Evolutionary conservation across 2,888 invertebrate species (phyloP).

Genomic region (Creontiades dilutus): DNA sequence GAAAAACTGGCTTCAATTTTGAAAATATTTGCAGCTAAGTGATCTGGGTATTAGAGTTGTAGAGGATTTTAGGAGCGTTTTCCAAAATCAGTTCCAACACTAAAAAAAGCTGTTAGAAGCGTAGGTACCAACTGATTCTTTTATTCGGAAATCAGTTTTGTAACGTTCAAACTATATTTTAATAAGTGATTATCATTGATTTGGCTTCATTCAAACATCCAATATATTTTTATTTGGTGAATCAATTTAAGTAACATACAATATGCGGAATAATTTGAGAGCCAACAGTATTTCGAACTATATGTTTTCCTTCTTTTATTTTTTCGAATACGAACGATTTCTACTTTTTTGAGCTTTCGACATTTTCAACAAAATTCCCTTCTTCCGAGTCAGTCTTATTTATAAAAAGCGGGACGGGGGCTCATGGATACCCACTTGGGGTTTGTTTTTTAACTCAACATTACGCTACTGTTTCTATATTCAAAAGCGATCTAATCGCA

Average conservation of each 20-base stretch:
- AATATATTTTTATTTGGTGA: background rate
- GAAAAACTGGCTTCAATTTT: too few relatives aligned
- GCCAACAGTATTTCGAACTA: background rate
- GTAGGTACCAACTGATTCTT: too few relatives aligned
- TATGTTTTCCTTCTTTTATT: background rate
- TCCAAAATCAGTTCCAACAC: too few relatives aligned
- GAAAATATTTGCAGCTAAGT: too few relatives aligned
- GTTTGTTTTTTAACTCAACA: background rate
- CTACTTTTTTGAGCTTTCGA: constrained; percentile 7
- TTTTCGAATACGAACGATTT: background rate
- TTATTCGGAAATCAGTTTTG: too few relatives aligned
- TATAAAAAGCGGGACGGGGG: background rate
- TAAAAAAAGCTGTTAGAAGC: too few relatives aligned
- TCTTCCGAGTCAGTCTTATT: constrained; percentile 24
- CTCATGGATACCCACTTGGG: background rate
- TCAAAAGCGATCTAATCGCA: background rate
- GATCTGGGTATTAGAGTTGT: too few relatives aligned
- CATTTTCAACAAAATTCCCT: background rate
- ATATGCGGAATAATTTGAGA: background rate
- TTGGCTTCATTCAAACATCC: too few relatives aligned
- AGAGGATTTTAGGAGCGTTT: too few relatives aligned
- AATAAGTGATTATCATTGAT: too few relatives aligned
- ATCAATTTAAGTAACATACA: background rate
- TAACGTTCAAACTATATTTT: too few relatives aligned
- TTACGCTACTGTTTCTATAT: background rate